Conservation (phyloP, 2,888 invertebrate genomes). For the Trichogramma evanescens region DNA sequence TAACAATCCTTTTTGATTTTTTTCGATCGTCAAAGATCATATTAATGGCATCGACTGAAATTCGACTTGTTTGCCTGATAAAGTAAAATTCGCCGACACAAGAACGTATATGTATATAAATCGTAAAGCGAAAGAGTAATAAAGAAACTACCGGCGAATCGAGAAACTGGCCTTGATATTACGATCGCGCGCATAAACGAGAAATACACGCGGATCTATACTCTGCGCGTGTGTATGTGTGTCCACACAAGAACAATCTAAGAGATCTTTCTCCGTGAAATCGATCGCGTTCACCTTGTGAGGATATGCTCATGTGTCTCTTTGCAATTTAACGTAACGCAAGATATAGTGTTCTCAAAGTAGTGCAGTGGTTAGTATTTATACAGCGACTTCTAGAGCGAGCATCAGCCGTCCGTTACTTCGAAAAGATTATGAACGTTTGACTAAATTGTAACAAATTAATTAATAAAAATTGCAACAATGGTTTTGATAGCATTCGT, state of each 20-base stretch:
- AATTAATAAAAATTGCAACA: no score
- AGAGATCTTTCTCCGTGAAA: constrained; percentile 6
- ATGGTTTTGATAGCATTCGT: no score
- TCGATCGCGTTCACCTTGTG: constrained; percentile 16
- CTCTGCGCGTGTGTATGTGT: background rate
- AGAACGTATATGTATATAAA: background rate
- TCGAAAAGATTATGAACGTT: no score
- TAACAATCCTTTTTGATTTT: no score
- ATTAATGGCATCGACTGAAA: no score
- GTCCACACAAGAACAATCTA: constrained; percentile 9
- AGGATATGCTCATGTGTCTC: background rate
- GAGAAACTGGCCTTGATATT: constrained; percentile 17
- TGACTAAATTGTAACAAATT: no score
- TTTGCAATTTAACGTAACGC: no score
- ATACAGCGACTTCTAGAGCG: no score
- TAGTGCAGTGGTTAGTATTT: no score
- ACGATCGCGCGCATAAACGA: background rate
- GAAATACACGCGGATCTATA: background rate
- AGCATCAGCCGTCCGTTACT: no score
- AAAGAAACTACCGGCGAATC: constrained; percentile 1
- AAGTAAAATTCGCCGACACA: background rate
- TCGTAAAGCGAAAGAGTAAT: background rate
- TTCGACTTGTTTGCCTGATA: background rate
- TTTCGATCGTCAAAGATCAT: no score
- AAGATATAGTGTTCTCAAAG: no score